Base-by-base conservation (phyloP, 2,888 invertebrate genomes). In the Eucriotettix oculatus region DNA sequence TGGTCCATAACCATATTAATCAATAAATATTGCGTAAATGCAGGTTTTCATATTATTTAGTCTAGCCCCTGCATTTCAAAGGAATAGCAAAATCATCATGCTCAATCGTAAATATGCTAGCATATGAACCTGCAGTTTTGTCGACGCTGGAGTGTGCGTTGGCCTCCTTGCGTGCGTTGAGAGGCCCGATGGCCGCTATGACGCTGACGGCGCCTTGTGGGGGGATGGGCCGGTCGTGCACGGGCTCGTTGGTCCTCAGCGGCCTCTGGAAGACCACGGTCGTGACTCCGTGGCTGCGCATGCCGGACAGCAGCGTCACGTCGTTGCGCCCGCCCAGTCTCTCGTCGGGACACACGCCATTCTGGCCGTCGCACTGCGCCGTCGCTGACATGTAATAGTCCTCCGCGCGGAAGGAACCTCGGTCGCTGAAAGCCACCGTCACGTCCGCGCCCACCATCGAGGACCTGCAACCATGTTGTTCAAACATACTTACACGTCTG, bases 311-410 rank as follows among this genome's bases (percentile, higher is more conserved):
- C 75, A 90, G 72, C 9, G 79, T 76, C 0, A 83, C 87, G 69
- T 92, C 90, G 70, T 92, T 87, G 65, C 79, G 78, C 0, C 90
- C 92, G 0, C 90, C 88, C 12, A 93, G 78, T 54, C 86, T 77
- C 64, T 82, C 81, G 70, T 93, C 93, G 0, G 92, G 92, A 68
- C 93, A 94, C 9, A 91, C 91, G 0, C 92, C 92, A 44, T 80
- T 79, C 66, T 82, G 81, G 0, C 90, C 90, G 69, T 90, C 90
- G 68, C 90, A 91, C 72, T 90, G 74, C 1, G 90, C 81, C 59
- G 85, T 75, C 65, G 87, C 85, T 0, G 88, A 86, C 73, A 94
- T 85, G 69, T 84, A 87, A 73, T 93, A 94, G 74, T 94, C 94
- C 12, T 85, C 83, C 1, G 88, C 91, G 58, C 83, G 79, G 60